A percentile compares a stretch with the other conserved stretches of the same genome.
phyloP scores from a whole-genome alignment of 2,113 vertebrate genomes.

The Plestiodon gilberti region DNA sequence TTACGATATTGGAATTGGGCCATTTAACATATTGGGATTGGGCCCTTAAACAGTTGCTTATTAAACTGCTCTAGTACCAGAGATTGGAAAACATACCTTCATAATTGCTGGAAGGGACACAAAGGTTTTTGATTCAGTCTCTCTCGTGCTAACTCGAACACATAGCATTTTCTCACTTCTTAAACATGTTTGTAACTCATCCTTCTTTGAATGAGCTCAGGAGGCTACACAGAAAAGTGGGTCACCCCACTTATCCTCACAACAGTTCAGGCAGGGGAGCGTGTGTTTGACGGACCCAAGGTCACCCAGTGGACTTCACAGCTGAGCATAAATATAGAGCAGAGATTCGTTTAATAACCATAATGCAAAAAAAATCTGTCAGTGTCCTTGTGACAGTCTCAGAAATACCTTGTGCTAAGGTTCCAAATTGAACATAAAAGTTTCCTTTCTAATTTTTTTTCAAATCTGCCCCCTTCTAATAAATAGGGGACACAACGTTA shows the following conservation, averaged over 20 bases:
- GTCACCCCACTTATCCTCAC: too few relatives aligned
- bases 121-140: background rate
- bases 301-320: too few relatives aligned
- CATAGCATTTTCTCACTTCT: background rate
- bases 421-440: slow-evolving; percentile 12
- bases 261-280: background rate
- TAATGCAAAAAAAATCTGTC: background rate
- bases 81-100: background rate
- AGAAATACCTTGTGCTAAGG: slow-evolving; percentile 13
- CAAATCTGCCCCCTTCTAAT: slow-evolving; percentile 3
- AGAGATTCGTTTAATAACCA: background rate
- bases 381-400: background rate
- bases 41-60: background rate
- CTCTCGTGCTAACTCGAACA: background rate
- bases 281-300: too few relatives aligned
- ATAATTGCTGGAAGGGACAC: background rate
- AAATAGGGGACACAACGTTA: slow-evolving; percentile 26
- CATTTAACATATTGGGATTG: background rate
- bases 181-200: background rate
- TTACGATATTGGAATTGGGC: too few relatives aligned
- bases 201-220: too few relatives aligned
- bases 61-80: background rate
- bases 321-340: background rate
- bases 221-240: too few relatives aligned
- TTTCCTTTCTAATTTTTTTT: slow-evolving; percentile 40